phyloP scores from a whole-genome alignment of 1,140 invertebrate genomes.

The Listronotus bonariensis region DNA sequence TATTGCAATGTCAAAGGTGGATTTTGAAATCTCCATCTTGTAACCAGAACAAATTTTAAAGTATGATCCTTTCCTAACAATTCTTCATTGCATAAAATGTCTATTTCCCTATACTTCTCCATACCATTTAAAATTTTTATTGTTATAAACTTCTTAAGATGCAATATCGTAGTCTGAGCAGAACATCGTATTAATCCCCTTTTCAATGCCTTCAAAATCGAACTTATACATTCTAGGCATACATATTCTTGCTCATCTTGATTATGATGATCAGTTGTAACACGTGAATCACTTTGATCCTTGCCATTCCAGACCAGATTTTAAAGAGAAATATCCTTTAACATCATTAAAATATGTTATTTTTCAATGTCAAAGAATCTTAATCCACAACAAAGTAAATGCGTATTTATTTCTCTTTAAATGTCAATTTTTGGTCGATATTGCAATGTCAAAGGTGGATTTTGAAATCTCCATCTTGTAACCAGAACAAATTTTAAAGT shows the following conservation, averaged over 20 bases:
- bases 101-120: slow-evolving; percentile 97
- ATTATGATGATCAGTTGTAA: slow-evolving; percentile 89
- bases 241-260: slow-evolving; percentile 95
- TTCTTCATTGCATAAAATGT: slow-evolving; percentile 98
- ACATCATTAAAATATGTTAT: too few species aligned
- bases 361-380: slow-evolving; percentile 85
- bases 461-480: slow-evolving; percentile 94
- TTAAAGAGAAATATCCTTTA: slow-evolving; percentile 81
- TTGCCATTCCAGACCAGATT: slow-evolving; percentile 64
- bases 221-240: slow-evolving; percentile 83
- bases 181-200: slow-evolving; percentile 91
- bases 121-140: slow-evolving; percentile 89
- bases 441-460: slow-evolving; percentile 81
- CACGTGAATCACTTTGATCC: slow-evolving; percentile 67
- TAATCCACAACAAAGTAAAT: too few species aligned
- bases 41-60: slow-evolving; percentile 97
- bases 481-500: slow-evolving; percentile 98
- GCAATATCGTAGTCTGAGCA: slow-evolving; percentile 93
- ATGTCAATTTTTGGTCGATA: slow-evolving; percentile 68
- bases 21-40: slow-evolving; percentile 94
- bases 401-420: not conserved
- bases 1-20: slow-evolving; percentile 84
- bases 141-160: slow-evolving; percentile 96
- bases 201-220: slow-evolving; percentile 81
- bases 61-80: slow-evolving; percentile 98